Conservation (phyloP, 2,113 vertebrate species). For the Orthonyx spaldingii region DNA sequence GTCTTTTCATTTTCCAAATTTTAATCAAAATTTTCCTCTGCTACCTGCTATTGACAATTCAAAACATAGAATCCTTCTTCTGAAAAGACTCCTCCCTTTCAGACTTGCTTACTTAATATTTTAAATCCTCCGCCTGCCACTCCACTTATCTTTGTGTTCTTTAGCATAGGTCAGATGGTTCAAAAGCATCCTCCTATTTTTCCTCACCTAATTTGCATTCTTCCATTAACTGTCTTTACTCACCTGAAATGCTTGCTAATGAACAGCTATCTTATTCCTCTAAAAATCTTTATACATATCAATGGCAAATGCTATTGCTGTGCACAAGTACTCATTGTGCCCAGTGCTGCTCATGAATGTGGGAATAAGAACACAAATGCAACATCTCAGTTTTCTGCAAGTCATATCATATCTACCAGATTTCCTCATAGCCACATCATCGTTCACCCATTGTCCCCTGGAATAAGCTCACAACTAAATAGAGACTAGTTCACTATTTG, state of each 20-base stretch:
- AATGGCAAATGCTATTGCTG: not conserved
- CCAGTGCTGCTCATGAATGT: not conserved
- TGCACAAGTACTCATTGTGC: not conserved
- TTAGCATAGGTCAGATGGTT: not conserved
- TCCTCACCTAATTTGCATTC: not conserved
- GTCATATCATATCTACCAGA: not conserved
- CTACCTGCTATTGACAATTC: not conserved
- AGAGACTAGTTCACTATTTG: not conserved
- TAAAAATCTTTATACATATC: not conserved
- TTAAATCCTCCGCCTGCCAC: fast-evolving
- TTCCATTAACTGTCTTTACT: not conserved
- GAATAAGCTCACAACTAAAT: not conserved
- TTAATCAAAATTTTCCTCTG: not conserved
- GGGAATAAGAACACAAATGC: not conserved
- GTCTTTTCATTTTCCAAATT: not conserved
- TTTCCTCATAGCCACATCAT: not conserved
- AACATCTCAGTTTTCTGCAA: not conserved
- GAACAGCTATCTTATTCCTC: not conserved
- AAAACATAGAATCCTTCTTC: not conserved
- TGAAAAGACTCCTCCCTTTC: not conserved
- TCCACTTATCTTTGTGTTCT: not conserved
- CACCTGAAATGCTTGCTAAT: not conserved
- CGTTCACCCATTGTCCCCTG: not conserved
- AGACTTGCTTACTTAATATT: not conserved
- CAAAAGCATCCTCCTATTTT: not conserved